Base-by-base conservation (phyloP, 37 sponge, comb jelly and placozoan genomes). In the Diacarnus erythraeanus region DNA sequence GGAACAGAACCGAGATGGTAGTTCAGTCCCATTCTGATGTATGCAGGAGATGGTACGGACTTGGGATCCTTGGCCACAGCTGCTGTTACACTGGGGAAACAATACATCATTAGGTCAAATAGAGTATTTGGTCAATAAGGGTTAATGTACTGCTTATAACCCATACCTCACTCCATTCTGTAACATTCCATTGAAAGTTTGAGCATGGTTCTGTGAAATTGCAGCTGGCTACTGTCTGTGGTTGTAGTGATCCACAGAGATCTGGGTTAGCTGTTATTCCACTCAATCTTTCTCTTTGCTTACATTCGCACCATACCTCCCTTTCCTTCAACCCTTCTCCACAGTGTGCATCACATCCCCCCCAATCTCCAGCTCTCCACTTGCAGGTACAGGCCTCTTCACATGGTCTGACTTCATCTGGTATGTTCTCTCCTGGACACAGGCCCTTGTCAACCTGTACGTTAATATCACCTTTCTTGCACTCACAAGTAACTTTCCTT, bases 81-180 rank as follows among this genome's bases (percentile, higher is more conserved):
- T 10, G 10, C 37, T 51, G 39, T 64, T 5, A 78, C 78, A 78
- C 64, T 63, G 42, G 21, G 22, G 23, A 8, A 63, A 36, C 20
- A 38, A 77, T 18, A 63, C 20, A 77, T n/a, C n/a, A n/a, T n/a
- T n/a, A n/a, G n/a, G n/a, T n/a, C n/a, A n/a, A n/a, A n/a, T n/a
- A n/a, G n/a, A n/a, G n/a, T n/a, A n/a, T n/a, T n/a, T n/a, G n/a
- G n/a, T n/a, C n/a, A n/a, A n/a, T n/a, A n/a, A n/a, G n/a, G n/a
- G n/a, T n/a, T n/a, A n/a, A n/a, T n/a, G n/a, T n/a, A n/a, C n/a
- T n/a, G n/a, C n/a, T n/a, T n/a, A n/a, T n/a, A n/a, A n/a, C 23
- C 15, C 40, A 38, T 58, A 65, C 86, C 86, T 79, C 64, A 34
- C 75, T 68, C 86, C 86, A 86, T 20, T 78, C 57, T 39, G 43